Conservation (phyloP, 2,888 invertebrate species). For the Onchidella celtica region DNA sequence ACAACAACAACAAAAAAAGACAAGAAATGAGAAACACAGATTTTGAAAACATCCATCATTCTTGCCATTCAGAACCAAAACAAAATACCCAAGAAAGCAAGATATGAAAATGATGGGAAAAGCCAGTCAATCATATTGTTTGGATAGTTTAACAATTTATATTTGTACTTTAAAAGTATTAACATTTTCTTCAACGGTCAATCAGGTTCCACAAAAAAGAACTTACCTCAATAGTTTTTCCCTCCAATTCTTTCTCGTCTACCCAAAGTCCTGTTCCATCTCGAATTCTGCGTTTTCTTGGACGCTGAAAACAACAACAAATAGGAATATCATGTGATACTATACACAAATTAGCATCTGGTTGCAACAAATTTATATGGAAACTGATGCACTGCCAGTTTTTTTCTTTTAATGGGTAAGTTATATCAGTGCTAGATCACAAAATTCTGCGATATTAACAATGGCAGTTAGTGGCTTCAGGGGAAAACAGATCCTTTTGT, state of each 20-base stretch:
- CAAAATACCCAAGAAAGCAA: too few relatives aligned
- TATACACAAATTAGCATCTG: background rate
- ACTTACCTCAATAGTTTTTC: conserved; percentile 74
- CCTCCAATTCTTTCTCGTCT: conserved; percentile 74
- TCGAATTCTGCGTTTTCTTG: conserved; percentile 72
- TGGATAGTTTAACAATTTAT: background rate
- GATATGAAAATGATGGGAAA: too few relatives aligned
- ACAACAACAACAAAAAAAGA: background rate
- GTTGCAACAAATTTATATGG: background rate
- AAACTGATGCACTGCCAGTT: background rate
- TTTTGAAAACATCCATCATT: too few relatives aligned
- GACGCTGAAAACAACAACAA: conserved; percentile 63
- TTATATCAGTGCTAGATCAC: too few relatives aligned
- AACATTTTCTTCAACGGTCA: too few relatives aligned
- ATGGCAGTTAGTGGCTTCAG: too few relatives aligned
- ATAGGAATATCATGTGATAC: background rate
- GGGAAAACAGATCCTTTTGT: too few relatives aligned
- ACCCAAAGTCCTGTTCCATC: conserved; percentile 74
- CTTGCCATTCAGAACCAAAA: too few relatives aligned
- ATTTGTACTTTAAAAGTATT: background rate
- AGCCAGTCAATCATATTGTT: too few relatives aligned
- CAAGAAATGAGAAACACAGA: background rate
- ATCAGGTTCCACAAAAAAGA: too few relatives aligned
- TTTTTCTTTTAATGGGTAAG: too few relatives aligned
- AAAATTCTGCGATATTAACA: too few relatives aligned